phyloP scores from a whole-genome alignment of 2,797 vertebrate species.

The Xiphorhynchus erythropygius region DNA sequence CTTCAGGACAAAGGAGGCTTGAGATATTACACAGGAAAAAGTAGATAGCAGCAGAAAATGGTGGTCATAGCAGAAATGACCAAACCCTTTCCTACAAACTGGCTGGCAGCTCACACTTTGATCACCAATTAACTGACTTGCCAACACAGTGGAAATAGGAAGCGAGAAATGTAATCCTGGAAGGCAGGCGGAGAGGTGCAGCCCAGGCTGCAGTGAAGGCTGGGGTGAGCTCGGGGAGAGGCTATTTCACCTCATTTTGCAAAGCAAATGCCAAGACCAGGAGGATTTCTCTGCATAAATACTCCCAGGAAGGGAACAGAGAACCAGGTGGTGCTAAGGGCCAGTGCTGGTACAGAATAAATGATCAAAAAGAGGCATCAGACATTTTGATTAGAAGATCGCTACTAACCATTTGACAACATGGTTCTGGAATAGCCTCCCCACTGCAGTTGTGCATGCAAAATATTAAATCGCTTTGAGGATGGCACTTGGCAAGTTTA shows the following conservation, averaged over 20 bases:
- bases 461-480: neutral
- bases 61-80: neutral
- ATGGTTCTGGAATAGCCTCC: neutral
- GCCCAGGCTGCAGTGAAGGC: neutral
- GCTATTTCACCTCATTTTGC: neutral
- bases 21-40: neutral
- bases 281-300: neutral
- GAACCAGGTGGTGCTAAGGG: neutral
- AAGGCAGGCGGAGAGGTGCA: neutral
- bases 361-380: neutral
- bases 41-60: neutral
- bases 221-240: neutral
- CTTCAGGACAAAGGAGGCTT: neutral
- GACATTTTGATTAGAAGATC: neutral
- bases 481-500: slow-evolving; percentile 10
- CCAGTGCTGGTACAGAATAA: neutral
- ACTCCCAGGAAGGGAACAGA: neutral
- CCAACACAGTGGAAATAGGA: neutral
- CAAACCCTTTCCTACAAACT: neutral
- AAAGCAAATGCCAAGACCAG: neutral
- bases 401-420: neutral
- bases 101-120: neutral
- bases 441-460: neutral
- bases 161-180: neutral
- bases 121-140: neutral